These are phyloP conservation scores for Polydesmus complanatus DNA, from an alignment of 2,888 invertebrate species.

Conservation along the genomic window DNA sequence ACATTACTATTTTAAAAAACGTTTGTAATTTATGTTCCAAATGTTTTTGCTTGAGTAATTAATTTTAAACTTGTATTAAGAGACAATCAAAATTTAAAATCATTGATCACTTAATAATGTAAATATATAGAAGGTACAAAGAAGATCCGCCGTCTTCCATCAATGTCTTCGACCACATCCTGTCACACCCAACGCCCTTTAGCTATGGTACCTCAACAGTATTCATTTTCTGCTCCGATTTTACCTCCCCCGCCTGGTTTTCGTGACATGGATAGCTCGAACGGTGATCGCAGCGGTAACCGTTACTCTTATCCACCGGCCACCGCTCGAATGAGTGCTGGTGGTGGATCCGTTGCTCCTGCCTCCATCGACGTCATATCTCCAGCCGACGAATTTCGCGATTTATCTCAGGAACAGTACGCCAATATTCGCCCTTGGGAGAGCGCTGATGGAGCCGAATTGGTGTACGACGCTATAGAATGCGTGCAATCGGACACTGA, in stretches of 20 bases:
- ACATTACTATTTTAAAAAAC: too few relatives aligned
- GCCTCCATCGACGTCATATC: slow-evolving; percentile 8
- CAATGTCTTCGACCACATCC: neutral
- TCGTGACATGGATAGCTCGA: slow-evolving; percentile 1
- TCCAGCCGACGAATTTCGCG: slow-evolving; percentile 14
- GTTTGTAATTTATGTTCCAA: too few relatives aligned
- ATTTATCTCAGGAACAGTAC: slow-evolving; percentile 1
- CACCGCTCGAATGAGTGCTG: neutral
- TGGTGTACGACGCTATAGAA: neutral
- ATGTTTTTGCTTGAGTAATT: too few relatives aligned
- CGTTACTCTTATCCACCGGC: neutral
- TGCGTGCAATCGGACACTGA: neutral
- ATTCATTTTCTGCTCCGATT: slow-evolving; percentile 11
- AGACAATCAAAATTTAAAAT: too few relatives aligned
- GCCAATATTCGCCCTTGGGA: slow-evolving; percentile 2
- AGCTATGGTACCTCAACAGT: slow-evolving; percentile 4
- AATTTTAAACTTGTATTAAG: too few relatives aligned
- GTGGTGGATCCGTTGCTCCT: neutral
- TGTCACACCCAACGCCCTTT: neutral
- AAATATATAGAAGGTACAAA: slow-evolving; percentile 7
- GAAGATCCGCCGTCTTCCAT: slow-evolving; percentile 6
- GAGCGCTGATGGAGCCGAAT: slow-evolving; percentile 12
- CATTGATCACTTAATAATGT: too few relatives aligned
- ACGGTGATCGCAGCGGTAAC: neutral
- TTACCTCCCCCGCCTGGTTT: slow-evolving; percentile 15